Evolutionary conservation across 2,888 invertebrate species (phyloP), one percentile per base, ranked within the genome.

Genomic region (Hypselothyrea guttata): DNA sequence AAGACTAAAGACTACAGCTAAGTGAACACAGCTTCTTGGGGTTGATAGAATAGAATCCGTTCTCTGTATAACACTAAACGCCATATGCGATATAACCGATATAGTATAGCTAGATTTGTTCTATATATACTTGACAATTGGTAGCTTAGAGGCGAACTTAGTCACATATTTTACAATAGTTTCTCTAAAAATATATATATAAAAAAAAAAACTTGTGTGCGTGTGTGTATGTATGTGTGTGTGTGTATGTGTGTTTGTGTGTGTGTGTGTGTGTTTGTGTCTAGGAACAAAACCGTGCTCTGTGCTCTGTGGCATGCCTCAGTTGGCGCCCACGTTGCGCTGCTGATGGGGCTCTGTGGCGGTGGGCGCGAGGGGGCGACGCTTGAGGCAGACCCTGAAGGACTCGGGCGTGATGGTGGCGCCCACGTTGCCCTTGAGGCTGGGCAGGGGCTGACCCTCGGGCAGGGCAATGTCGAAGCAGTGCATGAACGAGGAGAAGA

Each of bases 401-500:
- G 94, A 92, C 82, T 94, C 92, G 0, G 97, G 97, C 12, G 94
- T 94, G 45, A 96, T 94, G n/a, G 97, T 97, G 46, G 95, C 93
- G 4, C 96, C 96, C 18, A 94, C 94, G 62, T 94, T 94, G 30
- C 96, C 96, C 75, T 95, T 94, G 49, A 97, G 90, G 56, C 94
- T 95, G 0, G 97, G 97, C 66, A 94, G 89, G 0, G 93, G 92
- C 44, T 92, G 93, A 1, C 94, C 95, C 53, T 92, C 92, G 9
- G 95, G 95, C 70, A 94, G 90, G 73, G 92, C 91, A 15, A 97
- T 90, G 82, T 96, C 92, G 89, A 95, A 97, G 61, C 94, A 93
- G 88, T 97, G 97, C 90, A 97, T 92, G 72, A 97, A 92, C 58
- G 94, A 93, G 5, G 96, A 91, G 89, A 97, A 96, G 91, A 97